Evolutionary conservation across 2,888 invertebrate genomes (phyloP).

Genomic region (Drosophila neoperkinsi): DNA sequence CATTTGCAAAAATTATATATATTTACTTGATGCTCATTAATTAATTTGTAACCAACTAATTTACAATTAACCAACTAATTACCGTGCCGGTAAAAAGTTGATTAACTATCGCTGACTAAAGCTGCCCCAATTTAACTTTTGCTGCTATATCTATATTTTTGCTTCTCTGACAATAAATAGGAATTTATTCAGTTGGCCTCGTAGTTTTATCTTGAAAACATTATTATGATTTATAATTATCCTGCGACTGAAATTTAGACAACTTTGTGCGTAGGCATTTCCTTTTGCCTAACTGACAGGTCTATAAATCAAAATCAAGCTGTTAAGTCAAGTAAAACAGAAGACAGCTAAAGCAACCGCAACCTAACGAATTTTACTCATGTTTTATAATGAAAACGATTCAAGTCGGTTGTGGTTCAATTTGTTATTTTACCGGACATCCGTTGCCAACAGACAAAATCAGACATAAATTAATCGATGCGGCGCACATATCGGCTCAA

Average conservation of each 20-base stretch:
- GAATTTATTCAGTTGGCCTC: background rate
- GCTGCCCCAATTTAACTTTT: background rate
- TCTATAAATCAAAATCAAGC: slow-evolving; percentile 74
- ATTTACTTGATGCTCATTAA: background rate
- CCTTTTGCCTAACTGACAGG: slow-evolving; percentile 47
- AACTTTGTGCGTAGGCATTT: slow-evolving; percentile 28
- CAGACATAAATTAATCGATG: slow-evolving; percentile 62
- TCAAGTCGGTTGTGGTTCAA: slow-evolving; percentile 53
- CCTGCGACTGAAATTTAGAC: slow-evolving; percentile 13
- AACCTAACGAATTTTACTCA: slow-evolving; percentile 39
- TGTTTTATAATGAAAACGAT: slow-evolving; percentile 70
- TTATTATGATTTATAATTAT: slow-evolving; percentile 4
- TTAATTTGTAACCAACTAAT: background rate
- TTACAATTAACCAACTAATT: background rate
- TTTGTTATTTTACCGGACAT: slow-evolving; percentile 54
- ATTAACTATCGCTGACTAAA: background rate
- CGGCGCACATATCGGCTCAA: slow-evolving; percentile 45
- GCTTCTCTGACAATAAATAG: background rate
- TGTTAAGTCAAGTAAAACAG: slow-evolving; percentile 63
- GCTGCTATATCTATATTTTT: background rate
- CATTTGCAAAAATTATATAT: background rate
- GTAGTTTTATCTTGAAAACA: background rate
- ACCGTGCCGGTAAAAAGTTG: background rate
- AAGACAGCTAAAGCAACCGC: slow-evolving; percentile 25
- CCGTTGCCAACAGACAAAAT: slow-evolving; percentile 48